Base-by-base conservation (phyloP, 2,113 vertebrate genomes). In the Phalacrocorax brasilianus region DNA sequence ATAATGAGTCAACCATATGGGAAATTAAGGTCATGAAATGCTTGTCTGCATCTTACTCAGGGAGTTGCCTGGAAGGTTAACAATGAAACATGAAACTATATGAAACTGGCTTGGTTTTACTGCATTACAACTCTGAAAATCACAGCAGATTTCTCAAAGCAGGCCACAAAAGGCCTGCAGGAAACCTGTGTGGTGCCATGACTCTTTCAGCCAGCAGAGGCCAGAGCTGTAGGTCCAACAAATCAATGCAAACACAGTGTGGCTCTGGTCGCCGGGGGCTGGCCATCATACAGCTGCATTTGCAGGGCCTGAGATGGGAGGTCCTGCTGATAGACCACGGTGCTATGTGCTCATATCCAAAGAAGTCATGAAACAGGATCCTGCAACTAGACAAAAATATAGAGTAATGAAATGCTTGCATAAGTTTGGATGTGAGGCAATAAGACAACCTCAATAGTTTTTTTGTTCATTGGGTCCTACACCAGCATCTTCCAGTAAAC, bases 401-500 rank as follows among this genome's bases (percentile, higher is more conserved):
- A 66, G 7, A 50, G 17, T 65, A 58, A 62, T 79, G 6, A 90
- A 88, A 70, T 33, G 38, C 38, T 96, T 85, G 74, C 71, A 75
- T 49, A 94, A 95, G 30, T 61, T 68, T 61, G 52, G 19, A 27
- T 71, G 33, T 95, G 77, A 91, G 45, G 73, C 58, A 96, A 89
- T 81, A 65, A 33, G 16, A 44, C 40, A 81, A 62, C 14, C 58
- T 91, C 80, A 91, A 21, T 7, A 45, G 7, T 17, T 65, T 80
- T 86, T 92, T 78, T 65, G 9, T 85, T 93, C 16, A 5, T 40
- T 50, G 32, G 7, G 58, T 82, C 21, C 52, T 93, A 47, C 23
- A 93, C 17, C 17, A 84, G 24, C n/a, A 85, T 85, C 80, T 96
- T 96, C 91, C 86, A 94, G 88, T 92, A 95, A 95, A 65, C n/a